Evolutionary conservation across 2,888 invertebrate species (phyloP), one percentile per base, ranked within the genome.

Genomic region (Chaetogeoica ovagalla): DNA sequence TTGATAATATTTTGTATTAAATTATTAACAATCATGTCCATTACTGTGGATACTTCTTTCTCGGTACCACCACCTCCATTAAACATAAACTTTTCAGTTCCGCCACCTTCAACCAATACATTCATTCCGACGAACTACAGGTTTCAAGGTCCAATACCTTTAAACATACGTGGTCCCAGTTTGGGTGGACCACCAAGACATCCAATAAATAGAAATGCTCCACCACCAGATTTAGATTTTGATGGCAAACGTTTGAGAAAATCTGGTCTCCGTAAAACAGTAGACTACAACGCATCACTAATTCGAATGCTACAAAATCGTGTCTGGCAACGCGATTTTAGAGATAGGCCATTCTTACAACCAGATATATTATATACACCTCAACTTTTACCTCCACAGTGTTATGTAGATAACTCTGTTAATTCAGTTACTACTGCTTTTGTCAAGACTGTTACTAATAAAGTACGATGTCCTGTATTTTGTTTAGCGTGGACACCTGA

Each of bases 401-500:
- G 94, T 84, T 94, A 96, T 86, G 90, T 93, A 72, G 95, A 98
- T 86, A 96, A 96, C 87, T 96, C 98, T 6, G 96, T 96, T 84
- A 99, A 99, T 88, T 95, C 97, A 83, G 96, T 96, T 19, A 95
- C 96, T 7, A 94, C 94, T 65, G 89, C 97, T 85, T 98, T 98
- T 87, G 98, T 99, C 11, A 94, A 99, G 87, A 97, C 98, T n/a
- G 98, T 99, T 13, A 98, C 98, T 79, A 99, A 99, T 87, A 99
- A 99, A 90, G 97, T 98, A 93, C 91, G 98, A 84, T 99, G 99
- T 88, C 99, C 99, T 0, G 97, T 99, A 85, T 99, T 99, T 87
- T 96, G 97, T 85, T 93, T 99, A 86, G 96, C 97, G 19, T 99
- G 99, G 99, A 99, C 99, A 9, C 99, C 99, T 0, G 99, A 99